phyloP scores from a whole-genome alignment of 2,113 vertebrate species.

The Tilapia sparmanii region DNA sequence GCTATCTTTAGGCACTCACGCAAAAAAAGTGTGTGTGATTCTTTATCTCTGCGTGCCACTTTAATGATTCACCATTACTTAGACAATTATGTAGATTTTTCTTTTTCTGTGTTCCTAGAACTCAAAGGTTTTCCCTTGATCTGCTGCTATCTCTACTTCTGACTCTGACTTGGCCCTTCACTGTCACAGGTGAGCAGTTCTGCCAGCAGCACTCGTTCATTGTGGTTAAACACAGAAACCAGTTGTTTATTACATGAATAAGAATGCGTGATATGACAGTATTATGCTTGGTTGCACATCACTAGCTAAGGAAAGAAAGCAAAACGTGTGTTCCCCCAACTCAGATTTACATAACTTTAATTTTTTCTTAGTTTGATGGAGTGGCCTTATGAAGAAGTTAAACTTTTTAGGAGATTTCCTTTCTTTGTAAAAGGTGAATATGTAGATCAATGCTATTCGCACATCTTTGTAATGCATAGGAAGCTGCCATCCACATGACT shows the following conservation, averaged over 20 bases:
- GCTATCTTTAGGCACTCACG: not conserved
- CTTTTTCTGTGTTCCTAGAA: not conserved
- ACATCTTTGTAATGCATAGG: not conserved
- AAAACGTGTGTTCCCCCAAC: not conserved
- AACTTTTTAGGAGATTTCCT: not conserved
- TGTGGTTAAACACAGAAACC: not conserved
- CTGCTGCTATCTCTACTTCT: not conserved
- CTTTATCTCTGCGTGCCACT: not conserved
- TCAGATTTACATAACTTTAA: not conserved
- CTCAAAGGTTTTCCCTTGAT: not conserved
- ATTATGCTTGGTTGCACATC: not conserved
- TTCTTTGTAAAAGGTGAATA: not conserved
- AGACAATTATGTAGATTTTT: not conserved
- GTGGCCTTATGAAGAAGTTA: not conserved
- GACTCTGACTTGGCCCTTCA: fast-evolving
- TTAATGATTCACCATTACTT: not conserved
- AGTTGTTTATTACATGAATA: not conserved
- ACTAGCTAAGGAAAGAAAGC: not conserved
- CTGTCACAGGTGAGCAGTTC: slow-evolving; percentile 8
- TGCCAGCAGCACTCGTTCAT: not conserved
- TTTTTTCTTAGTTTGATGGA: not conserved
- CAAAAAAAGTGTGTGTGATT: not conserved
- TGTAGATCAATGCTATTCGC: not conserved
- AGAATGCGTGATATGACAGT: not conserved
- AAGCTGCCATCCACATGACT: not conserved